Evolutionary conservation across 2,797 vertebrate genomes (phyloP).

Genomic region (Acomys russatus): DNA sequence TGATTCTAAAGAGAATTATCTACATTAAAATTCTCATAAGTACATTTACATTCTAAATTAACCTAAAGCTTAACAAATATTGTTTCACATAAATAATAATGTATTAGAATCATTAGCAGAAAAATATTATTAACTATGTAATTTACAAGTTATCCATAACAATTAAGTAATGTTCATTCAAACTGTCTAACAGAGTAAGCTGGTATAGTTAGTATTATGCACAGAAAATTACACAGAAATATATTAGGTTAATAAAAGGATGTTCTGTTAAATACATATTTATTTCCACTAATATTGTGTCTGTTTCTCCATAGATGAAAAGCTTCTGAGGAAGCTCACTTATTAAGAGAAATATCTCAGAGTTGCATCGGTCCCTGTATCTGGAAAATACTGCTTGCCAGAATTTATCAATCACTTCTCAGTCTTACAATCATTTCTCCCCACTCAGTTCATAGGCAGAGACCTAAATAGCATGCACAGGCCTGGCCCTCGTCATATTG

Average conservation of each 20-base stretch:
- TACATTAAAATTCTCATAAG: not conserved
- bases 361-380: not conserved
- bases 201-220: conserved; percentile 66
- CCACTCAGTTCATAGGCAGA: no score
- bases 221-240: conserved; percentile 76
- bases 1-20: not conserved
- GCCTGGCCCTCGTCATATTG: not conserved
- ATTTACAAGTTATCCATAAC: conserved; percentile 60
- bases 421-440: not conserved
- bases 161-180: conserved; percentile 72
- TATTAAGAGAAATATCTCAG: conserved; percentile 50
- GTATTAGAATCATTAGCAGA: not conserved
- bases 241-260: conserved; percentile 79
- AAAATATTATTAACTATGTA: not conserved
- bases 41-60: not conserved
- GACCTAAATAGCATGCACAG: not conserved
- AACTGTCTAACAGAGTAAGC: conserved; percentile 63
- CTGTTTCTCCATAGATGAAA: conserved; percentile 74
- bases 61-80: not conserved
- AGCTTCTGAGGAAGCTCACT: conserved; percentile 67
- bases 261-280: conserved; percentile 77
- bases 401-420: not conserved
- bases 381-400: not conserved
- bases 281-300: conserved; percentile 68
- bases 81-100: not conserved